phyloP scores from a whole-genome alignment of 2,888 invertebrate genomes.

The Magallana nippona region DNA sequence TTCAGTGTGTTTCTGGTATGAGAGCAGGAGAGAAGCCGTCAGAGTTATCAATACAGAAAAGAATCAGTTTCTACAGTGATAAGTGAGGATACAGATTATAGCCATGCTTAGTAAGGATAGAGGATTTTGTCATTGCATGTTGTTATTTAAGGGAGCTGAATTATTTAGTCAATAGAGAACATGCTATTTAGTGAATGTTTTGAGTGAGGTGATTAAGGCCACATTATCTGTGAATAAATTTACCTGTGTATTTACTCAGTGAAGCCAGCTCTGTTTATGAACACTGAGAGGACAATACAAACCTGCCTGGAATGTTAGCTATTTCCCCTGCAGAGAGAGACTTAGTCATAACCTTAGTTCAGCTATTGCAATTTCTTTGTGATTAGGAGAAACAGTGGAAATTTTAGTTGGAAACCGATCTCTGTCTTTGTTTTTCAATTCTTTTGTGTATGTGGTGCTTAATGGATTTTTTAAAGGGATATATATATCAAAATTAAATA shows the following conservation, averaged over 20 bases:
- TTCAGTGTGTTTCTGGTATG: constrained; percentile 16
- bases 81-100: background rate
- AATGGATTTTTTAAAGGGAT: background rate
- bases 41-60: background rate
- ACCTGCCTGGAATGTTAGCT: background rate
- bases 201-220: background rate
- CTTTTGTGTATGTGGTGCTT: background rate
- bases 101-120: constrained; percentile 11
- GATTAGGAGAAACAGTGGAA: constrained; percentile 1
- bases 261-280: constrained; percentile 5
- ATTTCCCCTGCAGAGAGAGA: background rate
- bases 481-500: background rate
- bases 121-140: background rate
- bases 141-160: background rate
- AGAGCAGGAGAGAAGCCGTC: background rate
- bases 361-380: background rate
- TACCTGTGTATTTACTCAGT: constrained; percentile 21
- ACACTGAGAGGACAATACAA: background rate
- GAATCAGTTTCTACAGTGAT: background rate
- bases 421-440: background rate
- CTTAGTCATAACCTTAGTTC: constrained; percentile 13
- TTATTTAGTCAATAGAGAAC: too few relatives aligned
- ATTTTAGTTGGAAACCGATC: background rate
- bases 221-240: constrained; percentile 3
- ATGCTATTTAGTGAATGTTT: background rate